phyloP scores from a whole-genome alignment of 2,113 vertebrate genomes.

The Strix aluco region DNA sequence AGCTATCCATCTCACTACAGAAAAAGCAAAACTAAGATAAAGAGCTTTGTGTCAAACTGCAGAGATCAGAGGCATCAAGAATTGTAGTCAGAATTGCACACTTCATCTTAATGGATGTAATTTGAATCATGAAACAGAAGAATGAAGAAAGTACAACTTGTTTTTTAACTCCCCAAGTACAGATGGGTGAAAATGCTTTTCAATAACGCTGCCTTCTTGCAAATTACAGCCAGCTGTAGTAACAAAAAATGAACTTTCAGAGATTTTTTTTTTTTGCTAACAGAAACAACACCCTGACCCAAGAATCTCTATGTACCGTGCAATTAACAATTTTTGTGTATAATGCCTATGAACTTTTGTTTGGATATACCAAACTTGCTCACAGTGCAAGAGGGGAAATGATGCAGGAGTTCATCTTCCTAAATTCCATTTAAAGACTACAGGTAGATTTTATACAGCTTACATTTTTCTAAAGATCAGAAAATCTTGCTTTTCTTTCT shows the following conservation, averaged over 20 bases:
- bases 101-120: background rate
- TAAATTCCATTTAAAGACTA: background rate
- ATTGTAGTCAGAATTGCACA: background rate
- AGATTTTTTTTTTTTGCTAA: background rate
- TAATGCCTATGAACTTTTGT: background rate
- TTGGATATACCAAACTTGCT: background rate
- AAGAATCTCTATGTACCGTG: background rate
- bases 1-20: background rate
- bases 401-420: background rate
- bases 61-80: background rate
- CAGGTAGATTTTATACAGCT: background rate
- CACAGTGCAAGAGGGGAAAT: background rate
- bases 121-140: background rate
- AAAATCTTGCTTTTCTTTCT: background rate
- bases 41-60: background rate
- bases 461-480: background rate
- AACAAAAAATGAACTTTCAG: background rate
- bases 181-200: background rate
- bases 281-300: background rate
- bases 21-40: background rate
- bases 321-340: background rate
- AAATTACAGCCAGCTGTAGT: constrained; percentile 1
- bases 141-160: background rate
- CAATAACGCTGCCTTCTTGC: background rate
- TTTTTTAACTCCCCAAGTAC: background rate